Percentiles rank a stretch among this genome's conserved stretches.
Conservation (phyloP, 2,888 invertebrate species). For the Chouioia cunea region DNA sequence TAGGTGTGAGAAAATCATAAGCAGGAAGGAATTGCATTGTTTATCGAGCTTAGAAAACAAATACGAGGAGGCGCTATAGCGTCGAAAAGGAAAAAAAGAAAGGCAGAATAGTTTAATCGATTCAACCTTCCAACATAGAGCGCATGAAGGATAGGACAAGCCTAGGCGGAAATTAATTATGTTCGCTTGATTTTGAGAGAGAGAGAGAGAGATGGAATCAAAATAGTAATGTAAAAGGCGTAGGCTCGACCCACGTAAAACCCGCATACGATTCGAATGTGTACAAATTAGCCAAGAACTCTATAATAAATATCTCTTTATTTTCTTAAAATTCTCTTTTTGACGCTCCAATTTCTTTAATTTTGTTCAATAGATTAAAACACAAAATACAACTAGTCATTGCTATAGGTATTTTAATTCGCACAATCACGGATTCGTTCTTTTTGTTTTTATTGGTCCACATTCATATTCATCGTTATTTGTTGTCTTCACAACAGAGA, state of each 20-base stretch:
- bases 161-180: conserved; percentile 36
- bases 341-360: too few species aligned
- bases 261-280: conserved; percentile 33
- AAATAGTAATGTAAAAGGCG: neutral
- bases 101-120: conserved; percentile 24
- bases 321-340: too few species aligned
- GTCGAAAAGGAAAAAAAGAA: neutral
- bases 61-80: neutral
- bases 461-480: too few species aligned
- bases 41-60: neutral
- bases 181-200: conserved; percentile 32
- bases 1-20: conserved; percentile 23
- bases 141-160: conserved; percentile 4
- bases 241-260: conserved; percentile 28
- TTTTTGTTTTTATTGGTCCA: too few species aligned
- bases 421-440: too few species aligned
- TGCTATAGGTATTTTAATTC: too few species aligned
- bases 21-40: conserved; percentile 38
- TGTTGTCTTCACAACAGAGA: too few species aligned
- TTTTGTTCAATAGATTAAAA: too few species aligned
- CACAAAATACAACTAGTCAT: too few species aligned
- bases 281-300: neutral
- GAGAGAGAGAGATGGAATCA: neutral
- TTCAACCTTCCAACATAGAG: conserved; percentile 24
- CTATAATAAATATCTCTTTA: too few species aligned